phyloP scores from a whole-genome alignment of 2,797 vertebrate species.

The Sebastes matsubarae region DNA sequence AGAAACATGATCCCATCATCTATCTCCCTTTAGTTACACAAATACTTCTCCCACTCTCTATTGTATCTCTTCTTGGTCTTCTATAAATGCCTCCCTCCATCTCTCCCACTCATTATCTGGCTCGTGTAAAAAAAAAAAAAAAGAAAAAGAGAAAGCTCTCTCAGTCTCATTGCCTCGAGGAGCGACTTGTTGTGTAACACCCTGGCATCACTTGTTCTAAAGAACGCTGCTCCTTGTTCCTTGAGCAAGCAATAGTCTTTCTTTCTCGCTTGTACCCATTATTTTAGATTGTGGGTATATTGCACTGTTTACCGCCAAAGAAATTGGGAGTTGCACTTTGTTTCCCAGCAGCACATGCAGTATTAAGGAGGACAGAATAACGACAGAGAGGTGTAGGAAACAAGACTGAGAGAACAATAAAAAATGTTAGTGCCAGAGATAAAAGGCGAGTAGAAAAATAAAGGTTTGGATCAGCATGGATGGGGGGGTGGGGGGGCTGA shows the following conservation, averaged over 20 bases:
- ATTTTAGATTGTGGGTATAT: slow-evolving; percentile 52
- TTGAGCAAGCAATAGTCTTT: slow-evolving; percentile 27
- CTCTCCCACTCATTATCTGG: slow-evolving; percentile 72
- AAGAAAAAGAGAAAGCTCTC: background rate
- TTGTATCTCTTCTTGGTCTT: slow-evolving; percentile 28
- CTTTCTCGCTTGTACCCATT: slow-evolving; percentile 33
- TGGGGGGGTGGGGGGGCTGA: accelerated
- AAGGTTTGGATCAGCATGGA: slow-evolving; percentile 43
- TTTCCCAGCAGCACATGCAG: slow-evolving; percentile 34
- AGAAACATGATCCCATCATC: slow-evolving; percentile 40
- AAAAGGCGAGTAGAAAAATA: slow-evolving; percentile 40
- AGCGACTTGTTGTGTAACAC: slow-evolving; percentile 66
- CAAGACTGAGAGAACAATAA: slow-evolving; percentile 29
- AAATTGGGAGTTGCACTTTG: slow-evolving; percentile 47
- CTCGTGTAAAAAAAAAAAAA: slow-evolving; percentile 21
- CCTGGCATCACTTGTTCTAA: slow-evolving; percentile 56
- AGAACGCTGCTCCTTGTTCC: slow-evolving; percentile 44
- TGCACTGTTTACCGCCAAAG: slow-evolving; percentile 50
- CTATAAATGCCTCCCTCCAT: slow-evolving; percentile 61
- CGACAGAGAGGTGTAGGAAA: slow-evolving; percentile 10
- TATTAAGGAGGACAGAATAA: slow-evolving; percentile 38
- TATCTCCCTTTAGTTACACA: slow-evolving; percentile 55
- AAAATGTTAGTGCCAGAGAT: slow-evolving; percentile 36
- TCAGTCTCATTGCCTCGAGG: slow-evolving; percentile 46
- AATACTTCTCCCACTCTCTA: slow-evolving; percentile 56